Conservation (phyloP, 2,797 vertebrate genomes). For the Clarias platycephalus region DNA sequence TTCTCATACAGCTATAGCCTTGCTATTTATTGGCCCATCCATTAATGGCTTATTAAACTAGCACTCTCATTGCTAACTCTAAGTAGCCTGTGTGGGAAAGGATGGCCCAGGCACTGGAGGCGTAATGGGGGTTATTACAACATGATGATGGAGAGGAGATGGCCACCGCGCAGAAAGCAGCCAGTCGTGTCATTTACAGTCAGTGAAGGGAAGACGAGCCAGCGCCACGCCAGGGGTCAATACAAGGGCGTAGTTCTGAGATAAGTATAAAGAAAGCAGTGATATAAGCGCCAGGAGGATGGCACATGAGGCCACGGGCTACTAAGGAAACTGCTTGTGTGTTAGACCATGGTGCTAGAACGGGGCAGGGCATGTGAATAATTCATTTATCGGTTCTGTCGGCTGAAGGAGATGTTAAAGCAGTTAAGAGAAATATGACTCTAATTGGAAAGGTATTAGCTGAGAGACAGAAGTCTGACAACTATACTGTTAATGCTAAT, state of each 20-base stretch:
- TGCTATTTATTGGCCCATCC: conserved; percentile 76
- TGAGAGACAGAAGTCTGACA: not conserved
- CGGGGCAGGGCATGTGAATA: not conserved
- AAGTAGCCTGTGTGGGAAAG: conserved; percentile 47
- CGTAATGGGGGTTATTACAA: conserved; percentile 79
- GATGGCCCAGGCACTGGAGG: conserved; percentile 59
- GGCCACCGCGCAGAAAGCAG: conserved; percentile 73
- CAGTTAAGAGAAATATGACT: not conserved
- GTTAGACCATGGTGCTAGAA: conserved; percentile 9
- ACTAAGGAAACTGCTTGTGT: conserved; percentile 12
- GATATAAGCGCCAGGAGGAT: not conserved
- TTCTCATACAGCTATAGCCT: conserved; percentile 57
- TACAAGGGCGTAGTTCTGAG: conserved; percentile 67
- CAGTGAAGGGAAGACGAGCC: conserved; percentile 63
- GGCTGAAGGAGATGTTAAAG: not conserved
- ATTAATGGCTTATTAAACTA: conserved; percentile 80
- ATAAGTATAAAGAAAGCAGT: conserved; percentile 39
- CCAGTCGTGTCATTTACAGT: conserved; percentile 76
- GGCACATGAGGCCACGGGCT: too few relatives aligned
- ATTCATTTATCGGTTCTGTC: not conserved
- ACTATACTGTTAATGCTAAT: not conserved
- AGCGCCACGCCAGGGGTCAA: conserved; percentile 69
- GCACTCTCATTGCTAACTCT: conserved; percentile 69
- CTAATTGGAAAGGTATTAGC: not conserved
- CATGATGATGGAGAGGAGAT: conserved; percentile 75